These are phyloP conservation scores for Acanthisitta chloris DNA, from an alignment of 2,113 vertebrate species.

Conservation along the genomic window DNA sequence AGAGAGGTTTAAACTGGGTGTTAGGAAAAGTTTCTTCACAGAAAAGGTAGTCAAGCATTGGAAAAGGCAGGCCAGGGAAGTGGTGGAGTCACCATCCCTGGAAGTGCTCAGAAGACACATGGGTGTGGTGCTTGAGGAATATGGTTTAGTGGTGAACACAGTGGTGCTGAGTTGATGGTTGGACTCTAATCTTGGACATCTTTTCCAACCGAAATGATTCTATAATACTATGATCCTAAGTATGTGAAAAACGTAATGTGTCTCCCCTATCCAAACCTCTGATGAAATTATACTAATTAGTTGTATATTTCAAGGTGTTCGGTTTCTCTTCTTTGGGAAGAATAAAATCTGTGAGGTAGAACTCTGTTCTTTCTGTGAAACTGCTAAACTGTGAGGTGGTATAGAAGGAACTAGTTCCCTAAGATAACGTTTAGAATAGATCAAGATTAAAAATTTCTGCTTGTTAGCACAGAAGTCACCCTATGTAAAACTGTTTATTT, in stretches of 20 bases:
- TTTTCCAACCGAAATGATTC: neutral
- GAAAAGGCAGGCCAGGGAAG: neutral
- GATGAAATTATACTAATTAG: neutral
- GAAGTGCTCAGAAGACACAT: neutral
- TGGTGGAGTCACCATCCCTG: neutral
- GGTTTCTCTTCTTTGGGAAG: neutral
- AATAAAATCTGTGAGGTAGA: neutral
- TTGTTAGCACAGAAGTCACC: neutral
- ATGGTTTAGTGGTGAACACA: neutral
- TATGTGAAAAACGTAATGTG: neutral
- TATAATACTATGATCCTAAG: neutral
- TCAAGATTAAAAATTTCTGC: neutral
- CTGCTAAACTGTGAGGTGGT: neutral
- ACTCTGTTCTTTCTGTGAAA: neutral
- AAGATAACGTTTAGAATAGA: neutral
- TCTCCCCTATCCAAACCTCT: neutral
- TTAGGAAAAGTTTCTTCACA: fast-evolving
- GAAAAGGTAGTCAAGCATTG: neutral
- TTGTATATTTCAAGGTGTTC: neutral
- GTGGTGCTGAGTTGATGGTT: neutral
- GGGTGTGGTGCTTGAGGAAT: neutral
- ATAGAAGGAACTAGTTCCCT: neutral
- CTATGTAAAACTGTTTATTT: neutral
- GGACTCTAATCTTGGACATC: neutral
- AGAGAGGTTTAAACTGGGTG: neutral